Evolutionary conservation across 35 echinoderm and acorn worm species (phyloP), one percentile per base, ranked within the genome.

Genomic region (Acanthaster planci): DNA sequence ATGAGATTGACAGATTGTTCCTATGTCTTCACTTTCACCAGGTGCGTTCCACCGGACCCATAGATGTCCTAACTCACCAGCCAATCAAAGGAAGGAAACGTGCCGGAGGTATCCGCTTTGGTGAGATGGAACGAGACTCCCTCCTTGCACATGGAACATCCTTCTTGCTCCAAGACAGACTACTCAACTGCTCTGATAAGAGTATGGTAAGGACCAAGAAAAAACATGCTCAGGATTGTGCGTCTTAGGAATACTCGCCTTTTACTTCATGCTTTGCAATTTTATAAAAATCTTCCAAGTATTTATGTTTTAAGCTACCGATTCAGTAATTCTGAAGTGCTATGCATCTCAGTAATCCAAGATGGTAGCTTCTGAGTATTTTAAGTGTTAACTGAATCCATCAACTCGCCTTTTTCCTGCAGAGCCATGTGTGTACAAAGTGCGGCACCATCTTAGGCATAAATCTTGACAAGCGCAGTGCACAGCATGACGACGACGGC

Each of bases 91-190:
- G 96, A 15, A 80, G 96, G 26, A 99, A 89, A 76, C 54, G 92
- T 76, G 92, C 76, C 0, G 96, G 96, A 37, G 96, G 96, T 44
- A 99, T 99, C 30, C 81, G 92, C 37, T 94, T 99, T 57, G 91
- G 96, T 67, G 96, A 99, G 83, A 99, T 99, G 96, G 96, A 99
- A 67, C 76, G 96, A 35, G 96, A 99, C 40, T 93, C 96, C 10
- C 85, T 94, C 16, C 86, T 99, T 0, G 91, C 96, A 27, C 96
- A 99, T 89, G 96, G 96, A 17, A 93, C 91, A 54, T 94, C 96
- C 2, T 99, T 94, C 67, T 89, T 99, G 3, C 86, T 99, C 0
- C 96, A 99, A 35, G 96, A 99, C 77, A 90, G 96, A 38, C 75
- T 99, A 32, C 76, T 99, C 21, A 92, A 94, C 83, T 99, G 96